Base-by-base conservation (phyloP, 2,797 vertebrate genomes). In the Labroides dimidiatus region DNA sequence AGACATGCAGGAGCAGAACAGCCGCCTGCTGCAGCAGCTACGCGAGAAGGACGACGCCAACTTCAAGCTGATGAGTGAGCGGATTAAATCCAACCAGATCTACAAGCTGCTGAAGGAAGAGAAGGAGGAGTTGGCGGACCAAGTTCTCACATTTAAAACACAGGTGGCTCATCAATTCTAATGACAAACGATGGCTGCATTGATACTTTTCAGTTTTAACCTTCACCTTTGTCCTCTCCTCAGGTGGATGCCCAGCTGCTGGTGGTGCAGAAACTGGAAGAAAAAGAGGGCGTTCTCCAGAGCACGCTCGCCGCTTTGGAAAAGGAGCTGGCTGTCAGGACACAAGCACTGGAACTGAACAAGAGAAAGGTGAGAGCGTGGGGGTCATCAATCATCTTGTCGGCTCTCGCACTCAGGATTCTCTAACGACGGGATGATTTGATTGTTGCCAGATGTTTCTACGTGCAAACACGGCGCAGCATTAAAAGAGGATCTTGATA, bases 1-100 rank as follows among this genome's bases (percentile, higher is more conserved):
- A 72, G 97, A 98, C 90, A 98, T 98, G 97, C 97, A 98, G 89
- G 97, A 98, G 84, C 97, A 98, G 87, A 98, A 98, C 48, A 97
- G 96, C 84, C 91, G 97, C 1, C 91, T 98, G 45, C 85, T 97
- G 78, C 96, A 96, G 90, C 97, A 98, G 90, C 71, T 98, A 15
- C 84, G 97, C 3, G 97, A 98, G 81, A 98, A 98, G 85, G 97
- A 98, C 0, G 97, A 98, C 0, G 96, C 96, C 87, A 97, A 98
- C 86, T 98, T 98, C 77, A 98, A 98, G 84, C 92, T 98, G 50
- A 98, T 98, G 96, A 97, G 96, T 0, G 96, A 98, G 91, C 84
- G 96, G 15, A 98, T 98, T 84, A 98, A 98, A 85, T 96, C 96
- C 67, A 98, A 98, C 86, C 96, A 98, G 93, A 97, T 98, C 84